A percentile compares a stretch with the other conserved stretches of the same genome.
phyloP scores from a whole-genome alignment of 2,113 vertebrate genomes.

The Heliornis fulica region DNA sequence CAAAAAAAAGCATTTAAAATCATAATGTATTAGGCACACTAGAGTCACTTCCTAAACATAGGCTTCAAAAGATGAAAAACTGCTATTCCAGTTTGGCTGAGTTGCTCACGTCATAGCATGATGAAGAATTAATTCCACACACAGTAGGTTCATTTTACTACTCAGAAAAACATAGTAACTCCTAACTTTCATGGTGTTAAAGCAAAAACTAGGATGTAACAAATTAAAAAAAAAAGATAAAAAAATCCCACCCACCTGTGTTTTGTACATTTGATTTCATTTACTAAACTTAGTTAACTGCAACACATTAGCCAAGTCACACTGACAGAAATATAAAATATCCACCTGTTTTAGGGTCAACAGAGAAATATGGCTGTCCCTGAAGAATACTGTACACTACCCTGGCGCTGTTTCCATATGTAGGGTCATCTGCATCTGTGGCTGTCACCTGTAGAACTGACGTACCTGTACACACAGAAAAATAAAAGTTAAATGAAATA shows the following conservation, averaged over 20 bases:
- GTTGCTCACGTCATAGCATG: neutral
- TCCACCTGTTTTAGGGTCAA: slow-evolving; percentile 94
- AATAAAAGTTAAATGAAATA: slow-evolving; percentile 6
- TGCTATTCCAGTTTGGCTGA: neutral
- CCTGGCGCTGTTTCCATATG: slow-evolving; percentile 94
- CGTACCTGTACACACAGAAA: slow-evolving; percentile 79
- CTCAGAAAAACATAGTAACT: neutral
- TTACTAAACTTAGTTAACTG: neutral
- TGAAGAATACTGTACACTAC: slow-evolving; percentile 97
- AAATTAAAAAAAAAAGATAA: neutral
- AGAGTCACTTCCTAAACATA: neutral
- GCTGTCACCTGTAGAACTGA: slow-evolving; percentile 95
- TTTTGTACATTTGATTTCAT: neutral
- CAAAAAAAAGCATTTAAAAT: neutral
- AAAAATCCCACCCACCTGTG: neutral
- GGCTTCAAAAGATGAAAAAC: neutral
- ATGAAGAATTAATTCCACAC: neutral
- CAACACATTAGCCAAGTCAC: neutral
- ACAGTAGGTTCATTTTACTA: neutral
- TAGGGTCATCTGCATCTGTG: slow-evolving; percentile 93
- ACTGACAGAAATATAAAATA: neutral
- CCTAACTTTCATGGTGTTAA: neutral
- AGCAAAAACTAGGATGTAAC: neutral
- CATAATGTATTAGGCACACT: neutral
- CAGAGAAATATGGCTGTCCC: slow-evolving; percentile 97